Evolutionary conservation across 2,888 invertebrate species (phyloP).

Genomic region (Pristionchus fissidentatus): DNA sequence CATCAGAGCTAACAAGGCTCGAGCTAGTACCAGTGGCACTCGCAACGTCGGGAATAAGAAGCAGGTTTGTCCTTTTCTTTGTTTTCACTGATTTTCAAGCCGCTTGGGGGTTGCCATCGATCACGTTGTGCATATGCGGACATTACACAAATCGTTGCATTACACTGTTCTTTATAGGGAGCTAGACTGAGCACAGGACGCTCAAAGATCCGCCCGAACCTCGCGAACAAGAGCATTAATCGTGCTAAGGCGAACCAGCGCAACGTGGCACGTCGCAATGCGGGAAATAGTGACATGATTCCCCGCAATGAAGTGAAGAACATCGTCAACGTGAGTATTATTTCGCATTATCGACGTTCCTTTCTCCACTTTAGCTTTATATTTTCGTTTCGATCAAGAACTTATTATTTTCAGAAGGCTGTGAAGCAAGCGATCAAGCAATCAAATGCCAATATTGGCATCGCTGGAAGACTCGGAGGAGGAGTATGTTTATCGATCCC

Average conservation of each 20-base stretch:
- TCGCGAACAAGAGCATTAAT: conserved; percentile 21
- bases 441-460: conserved; percentile 11
- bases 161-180: not conserved
- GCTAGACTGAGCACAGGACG: conserved; percentile 17
- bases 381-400: not conserved
- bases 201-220: conserved; percentile 10
- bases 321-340: conserved; percentile 37
- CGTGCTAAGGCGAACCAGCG: conserved; percentile 2
- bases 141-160: not conserved
- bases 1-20: conserved; percentile 37
- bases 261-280: conserved; percentile 5
- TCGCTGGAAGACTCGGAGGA: conserved; percentile 40
- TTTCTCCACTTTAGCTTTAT: not conserved
- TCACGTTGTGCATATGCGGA: not conserved
- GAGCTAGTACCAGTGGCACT: not conserved
- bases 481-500: conserved; percentile 42
- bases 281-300: not conserved
- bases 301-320: conserved; percentile 40
- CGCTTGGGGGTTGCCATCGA: not conserved
- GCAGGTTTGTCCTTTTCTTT: not conserved
- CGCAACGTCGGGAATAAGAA: not conserved
- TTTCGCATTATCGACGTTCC: not conserved
- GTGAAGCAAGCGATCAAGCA: conserved; percentile 34
- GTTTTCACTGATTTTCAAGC: not conserved
- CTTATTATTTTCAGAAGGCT: conserved; percentile 41